A percentile compares a stretch with the other conserved stretches of the same genome.
Conservation (phyloP, 2,797 vertebrate genomes). For the Amniataba percoides region DNA sequence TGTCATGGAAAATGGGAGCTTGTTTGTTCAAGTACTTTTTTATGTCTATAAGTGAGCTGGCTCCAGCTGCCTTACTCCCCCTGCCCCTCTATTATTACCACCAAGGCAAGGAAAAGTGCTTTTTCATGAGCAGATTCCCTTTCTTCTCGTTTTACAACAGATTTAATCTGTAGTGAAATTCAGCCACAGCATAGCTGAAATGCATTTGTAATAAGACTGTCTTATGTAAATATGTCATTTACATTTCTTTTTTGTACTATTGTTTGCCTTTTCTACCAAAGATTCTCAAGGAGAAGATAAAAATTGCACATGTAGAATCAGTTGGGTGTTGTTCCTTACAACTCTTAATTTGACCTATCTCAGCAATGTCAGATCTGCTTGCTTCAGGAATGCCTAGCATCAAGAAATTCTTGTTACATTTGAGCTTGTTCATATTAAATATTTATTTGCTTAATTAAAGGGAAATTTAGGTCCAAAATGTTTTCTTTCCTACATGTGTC, state of each 20-base stretch:
- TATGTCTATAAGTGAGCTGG: slow-evolving; percentile 58
- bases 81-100: slow-evolving; percentile 63
- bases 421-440: slow-evolving; percentile 65
- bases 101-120: slow-evolving; percentile 49
- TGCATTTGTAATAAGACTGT: slow-evolving; percentile 43
- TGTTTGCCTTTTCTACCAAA: slow-evolving; percentile 69
- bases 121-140: slow-evolving; percentile 42
- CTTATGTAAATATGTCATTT: slow-evolving; percentile 73
- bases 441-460: slow-evolving; percentile 82
- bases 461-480: slow-evolving; percentile 58
- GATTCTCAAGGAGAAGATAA: slow-evolving; percentile 57
- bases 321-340: slow-evolving; percentile 16
- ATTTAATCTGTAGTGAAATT: slow-evolving; percentile 47
- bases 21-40: slow-evolving; percentile 69
- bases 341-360: slow-evolving; percentile 35
- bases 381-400: slow-evolving; percentile 38
- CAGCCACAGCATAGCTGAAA: slow-evolving; percentile 27
- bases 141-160: slow-evolving; percentile 27
- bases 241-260: slow-evolving; percentile 40
- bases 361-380: slow-evolving; percentile 36
- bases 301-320: slow-evolving; percentile 54
- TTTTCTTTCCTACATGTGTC: slow-evolving; percentile 51
- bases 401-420: slow-evolving; percentile 45
- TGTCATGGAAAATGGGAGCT: slow-evolving; percentile 69
- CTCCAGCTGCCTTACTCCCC: slow-evolving; percentile 55